phyloP scores from a whole-genome alignment of 1,140 invertebrate species.

The Drosophila prosaltans region DNA sequence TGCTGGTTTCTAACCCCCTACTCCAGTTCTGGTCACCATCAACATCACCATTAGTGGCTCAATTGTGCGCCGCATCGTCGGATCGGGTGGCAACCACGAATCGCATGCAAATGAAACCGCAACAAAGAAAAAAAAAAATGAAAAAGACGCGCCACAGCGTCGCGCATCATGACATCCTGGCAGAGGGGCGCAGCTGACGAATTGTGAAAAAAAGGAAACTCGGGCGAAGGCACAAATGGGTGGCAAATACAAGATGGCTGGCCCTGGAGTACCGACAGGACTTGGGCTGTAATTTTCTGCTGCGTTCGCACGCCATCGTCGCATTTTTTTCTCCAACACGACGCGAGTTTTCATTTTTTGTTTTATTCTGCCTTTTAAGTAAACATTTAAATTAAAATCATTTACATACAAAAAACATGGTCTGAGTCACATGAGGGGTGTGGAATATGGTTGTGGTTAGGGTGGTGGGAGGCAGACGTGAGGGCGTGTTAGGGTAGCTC shows the following conservation, averaged over 20 bases:
- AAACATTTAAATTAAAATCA: conserved; percentile 81
- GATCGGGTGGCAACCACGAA: conserved; percentile 70
- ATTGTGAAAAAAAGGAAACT: conserved; percentile 70
- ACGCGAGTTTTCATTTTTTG: conserved; percentile 24
- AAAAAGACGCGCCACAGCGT: conserved; percentile 45
- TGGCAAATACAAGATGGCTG: conserved; percentile 52
- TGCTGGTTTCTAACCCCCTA: conserved; percentile 23
- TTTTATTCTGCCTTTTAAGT: conserved; percentile 58
- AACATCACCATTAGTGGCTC: conserved; percentile 73
- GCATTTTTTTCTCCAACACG: conserved; percentile 50
- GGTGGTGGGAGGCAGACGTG: background rate
- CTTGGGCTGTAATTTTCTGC: conserved; percentile 69
- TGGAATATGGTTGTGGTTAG: conserved; percentile 17
- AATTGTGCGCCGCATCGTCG: conserved; percentile 57
- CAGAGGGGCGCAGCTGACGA: conserved; percentile 74
- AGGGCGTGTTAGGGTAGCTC: conserved; percentile 60
- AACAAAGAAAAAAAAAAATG: conserved; percentile 22
- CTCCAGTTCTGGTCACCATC: conserved; percentile 61
- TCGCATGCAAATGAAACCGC: conserved; percentile 80
- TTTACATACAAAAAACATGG: conserved; percentile 59
- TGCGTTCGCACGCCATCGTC: conserved; percentile 81
- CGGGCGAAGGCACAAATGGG: conserved; percentile 31
- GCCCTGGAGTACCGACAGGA: conserved; percentile 20
- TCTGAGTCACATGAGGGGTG: background rate
- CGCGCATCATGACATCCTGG: conserved; percentile 50